Evolutionary conservation across 2,797 vertebrate genomes (phyloP), one percentile per base, ranked within the genome.

Genomic region (Poecile montanus): DNA sequence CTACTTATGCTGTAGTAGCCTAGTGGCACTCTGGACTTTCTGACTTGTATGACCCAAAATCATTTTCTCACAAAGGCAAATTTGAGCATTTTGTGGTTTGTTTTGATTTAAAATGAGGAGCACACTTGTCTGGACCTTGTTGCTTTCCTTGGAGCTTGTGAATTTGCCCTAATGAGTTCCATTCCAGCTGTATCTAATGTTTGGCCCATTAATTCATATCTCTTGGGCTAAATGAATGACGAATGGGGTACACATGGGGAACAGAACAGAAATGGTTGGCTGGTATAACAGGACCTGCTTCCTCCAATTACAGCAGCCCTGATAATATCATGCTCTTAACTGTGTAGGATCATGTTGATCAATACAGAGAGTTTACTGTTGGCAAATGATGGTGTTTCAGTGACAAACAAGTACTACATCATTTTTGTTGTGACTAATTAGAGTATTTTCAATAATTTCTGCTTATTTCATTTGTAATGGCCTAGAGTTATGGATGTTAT

Each of bases 81-180:
- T 62, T 75, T 47, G 68, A 87, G 29, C 6, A 63, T 66, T 90
- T 73, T 57, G 40, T 92, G 56, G 75, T 94, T 88, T 89, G 25
- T 89, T 95, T 96, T 83, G 18, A 67, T 88, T 84, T 91, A 84
- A 94, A 95, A 92, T 58, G 42, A 82, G 17, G n/a, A 82, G 32
- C 22, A 40, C 5, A 2, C 40, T 38, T 42, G 48, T 36, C 23
- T 51, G 56, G 50, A 72, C 51, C 48, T 75, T 94, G 9, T 26
- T 27, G 21, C 16, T 0, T 32, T 85, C 57, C n/a, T 58, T 61
- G 34, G 19, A 74, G 36, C 6, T 72, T 68, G 16, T 83, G 61
- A 65, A 68, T 81, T 80, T 89, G 3, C 20, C 51, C 29, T 3
- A 2, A 3, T n/a, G 29, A 65, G 11, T 34, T 68, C 29, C 10